Evolutionary conservation across 2,797 vertebrate genomes (phyloP), one percentile per base, ranked within the genome.

Genomic region (Hippocampus kuda): DNA sequence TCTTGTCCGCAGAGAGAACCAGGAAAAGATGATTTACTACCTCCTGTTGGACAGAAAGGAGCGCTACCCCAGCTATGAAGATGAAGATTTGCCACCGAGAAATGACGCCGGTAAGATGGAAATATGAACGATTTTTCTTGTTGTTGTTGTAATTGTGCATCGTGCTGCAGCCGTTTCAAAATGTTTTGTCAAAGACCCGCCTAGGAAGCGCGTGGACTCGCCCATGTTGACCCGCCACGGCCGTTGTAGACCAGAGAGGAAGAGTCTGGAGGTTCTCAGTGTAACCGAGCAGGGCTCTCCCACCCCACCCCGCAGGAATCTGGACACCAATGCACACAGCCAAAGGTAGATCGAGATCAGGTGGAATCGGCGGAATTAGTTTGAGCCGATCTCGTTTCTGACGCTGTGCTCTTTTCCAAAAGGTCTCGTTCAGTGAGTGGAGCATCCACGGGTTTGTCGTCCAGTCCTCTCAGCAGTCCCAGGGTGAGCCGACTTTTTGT

Each of bases 21-120:
- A 96, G 86, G 94, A 96, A 85, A 96, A 96, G 84, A 94, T 95
- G 94, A 96, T 96, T 69, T 96, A 96, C 79, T 96, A 94, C 79
- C 90, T 96, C 80, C 92, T 96, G 70, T 85, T 96, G 83, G 94
- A 96, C 84, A 92, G 94, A 76, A 96, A 96, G 75, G 94, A 95
- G 81, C 89, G 94, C 22, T 95, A 95, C 78, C 94, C 94, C 62
- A 96, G 93, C 88, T 95, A 92, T 68, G 94, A 96, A 78, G 94
- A 96, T 1, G 94, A 95, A 78, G 93, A 95, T 72, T 88, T 96
- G 76, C 94, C 94, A 1, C 91, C 93, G 3, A 89, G 94, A 68
- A 95, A 95, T 30, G 94, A 96, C 76, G 71, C 87, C 3, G 90
- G 91, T 92, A 62, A 83, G 71, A 48, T n/a, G 16, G 3, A 5